Evolutionary conservation across 2,113 vertebrate genomes (phyloP).

Genomic region (Limnothrissa miodon): DNA sequence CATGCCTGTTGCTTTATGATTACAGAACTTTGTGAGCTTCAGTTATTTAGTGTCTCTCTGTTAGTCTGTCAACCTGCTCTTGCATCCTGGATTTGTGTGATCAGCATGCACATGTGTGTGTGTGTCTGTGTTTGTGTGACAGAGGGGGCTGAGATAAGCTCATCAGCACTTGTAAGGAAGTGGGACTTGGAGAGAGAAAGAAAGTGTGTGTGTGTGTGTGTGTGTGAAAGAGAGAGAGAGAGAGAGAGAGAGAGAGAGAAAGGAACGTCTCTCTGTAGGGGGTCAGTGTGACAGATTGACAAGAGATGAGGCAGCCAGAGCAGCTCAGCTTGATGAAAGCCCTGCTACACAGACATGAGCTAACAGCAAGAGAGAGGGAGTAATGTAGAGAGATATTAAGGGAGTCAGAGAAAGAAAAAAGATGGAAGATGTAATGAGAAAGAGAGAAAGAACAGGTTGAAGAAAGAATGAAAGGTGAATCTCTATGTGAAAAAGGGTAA

Average conservation of each 20-base stretch:
- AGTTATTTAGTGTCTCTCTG: no score
- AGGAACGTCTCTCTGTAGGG: background rate
- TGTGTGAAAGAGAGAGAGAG: background rate
- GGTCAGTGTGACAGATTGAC: slow-evolving; percentile 33
- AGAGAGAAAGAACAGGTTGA: background rate
- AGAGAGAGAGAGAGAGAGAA: background rate
- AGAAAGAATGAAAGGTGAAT: background rate
- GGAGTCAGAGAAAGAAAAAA: slow-evolving; percentile 19
- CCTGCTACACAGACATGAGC: slow-evolving; percentile 31
- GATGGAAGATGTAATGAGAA: slow-evolving; percentile 26
- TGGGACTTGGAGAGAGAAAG: background rate
- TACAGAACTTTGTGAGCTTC: no score
- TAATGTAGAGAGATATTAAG: no score
- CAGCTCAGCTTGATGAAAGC: slow-evolving; percentile 31
- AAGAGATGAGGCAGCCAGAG: slow-evolving; percentile 22
- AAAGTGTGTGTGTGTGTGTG: background rate
- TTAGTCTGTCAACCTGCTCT: no score
- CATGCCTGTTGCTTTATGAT: no score
- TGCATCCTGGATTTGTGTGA: no score
- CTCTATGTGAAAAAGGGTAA: no score
- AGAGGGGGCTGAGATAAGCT: no score
- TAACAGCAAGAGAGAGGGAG: background rate
- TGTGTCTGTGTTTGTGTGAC: background rate
- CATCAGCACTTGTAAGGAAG: background rate
- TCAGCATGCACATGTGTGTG: background rate